Evolutionary conservation across 2,888 invertebrate genomes (phyloP).

Genomic region (Ptychoptera albimana): DNA sequence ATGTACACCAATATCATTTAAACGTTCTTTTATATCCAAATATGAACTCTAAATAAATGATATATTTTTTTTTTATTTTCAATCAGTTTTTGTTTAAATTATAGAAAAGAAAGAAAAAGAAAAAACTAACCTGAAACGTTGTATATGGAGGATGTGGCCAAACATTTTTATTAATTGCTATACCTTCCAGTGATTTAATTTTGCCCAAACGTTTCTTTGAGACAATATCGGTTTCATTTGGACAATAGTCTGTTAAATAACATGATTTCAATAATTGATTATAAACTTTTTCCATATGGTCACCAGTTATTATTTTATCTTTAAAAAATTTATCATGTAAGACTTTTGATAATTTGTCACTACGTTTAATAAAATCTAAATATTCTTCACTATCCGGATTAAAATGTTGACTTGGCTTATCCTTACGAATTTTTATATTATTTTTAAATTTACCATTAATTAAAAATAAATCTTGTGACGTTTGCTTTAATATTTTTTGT

Average conservation of each 20-base stretch:
- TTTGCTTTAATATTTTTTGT: background rate
- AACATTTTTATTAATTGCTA: background rate
- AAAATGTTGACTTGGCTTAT: constrained; percentile 1
- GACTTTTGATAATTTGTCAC: constrained; percentile 8
- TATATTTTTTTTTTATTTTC: no score
- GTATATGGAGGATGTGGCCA: constrained; percentile 17
- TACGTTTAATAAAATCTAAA: constrained; percentile 3
- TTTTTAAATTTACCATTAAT: constrained; percentile 6
- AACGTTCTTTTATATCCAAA: no score
- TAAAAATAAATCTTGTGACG: constrained; percentile 5
- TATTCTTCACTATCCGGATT: constrained; percentile 6
- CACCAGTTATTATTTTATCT: constrained; percentile 9
- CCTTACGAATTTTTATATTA: constrained; percentile 4
- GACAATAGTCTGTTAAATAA: constrained; percentile 15
- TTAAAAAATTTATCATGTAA: constrained; percentile 12
- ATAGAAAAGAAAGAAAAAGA: no score
- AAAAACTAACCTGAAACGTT: constrained; percentile 13
- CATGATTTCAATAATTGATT: constrained; percentile 11
- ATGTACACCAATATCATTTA: no score
- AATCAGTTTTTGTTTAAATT: no score
- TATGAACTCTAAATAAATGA: no score
- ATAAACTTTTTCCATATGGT: constrained; percentile 9
- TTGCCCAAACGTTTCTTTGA: background rate
- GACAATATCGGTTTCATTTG: constrained; percentile 11
- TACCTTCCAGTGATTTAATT: background rate